phyloP scores from a whole-genome alignment of 2,113 vertebrate species.

The Crypturellus undulatus region DNA sequence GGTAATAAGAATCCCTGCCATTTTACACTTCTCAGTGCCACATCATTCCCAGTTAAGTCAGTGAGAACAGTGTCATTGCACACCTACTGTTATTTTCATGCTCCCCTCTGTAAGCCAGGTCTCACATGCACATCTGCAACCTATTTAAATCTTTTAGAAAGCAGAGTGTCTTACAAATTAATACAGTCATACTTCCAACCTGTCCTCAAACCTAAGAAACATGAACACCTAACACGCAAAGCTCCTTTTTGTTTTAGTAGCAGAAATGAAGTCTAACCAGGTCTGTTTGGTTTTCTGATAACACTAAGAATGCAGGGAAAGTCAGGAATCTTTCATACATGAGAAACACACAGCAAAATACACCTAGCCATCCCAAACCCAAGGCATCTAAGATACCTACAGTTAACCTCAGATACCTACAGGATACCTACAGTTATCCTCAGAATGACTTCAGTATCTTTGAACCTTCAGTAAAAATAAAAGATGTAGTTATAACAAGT shows the following conservation, averaged over 20 bases:
- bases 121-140: not conserved
- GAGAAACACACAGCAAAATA: not conserved
- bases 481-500: rapidly evolving
- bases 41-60: not conserved
- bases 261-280: not conserved
- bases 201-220: not conserved
- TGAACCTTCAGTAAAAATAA: rapidly evolving
- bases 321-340: rapidly evolving
- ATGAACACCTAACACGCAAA: rapidly evolving
- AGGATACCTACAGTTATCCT: not conserved
- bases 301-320: rapidly evolving
- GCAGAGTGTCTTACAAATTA: not conserved
- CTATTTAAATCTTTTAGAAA: rapidly evolving
- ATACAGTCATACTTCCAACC: not conserved
- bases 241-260: rapidly evolving
- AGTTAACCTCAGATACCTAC: not conserved
- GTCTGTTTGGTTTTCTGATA: rapidly evolving
- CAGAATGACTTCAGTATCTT: rapidly evolving
- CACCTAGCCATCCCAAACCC: not conserved
- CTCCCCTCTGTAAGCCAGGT: not conserved
- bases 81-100: not conserved
- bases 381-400: rapidly evolving
- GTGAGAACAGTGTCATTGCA: not conserved
- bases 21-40: not conserved
- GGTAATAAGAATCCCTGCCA: slow-evolving; percentile 33